These are phyloP conservation scores for Gambusia affinis DNA, from an alignment of 2,113 vertebrate genomes.

Conservation along the genomic window DNA sequence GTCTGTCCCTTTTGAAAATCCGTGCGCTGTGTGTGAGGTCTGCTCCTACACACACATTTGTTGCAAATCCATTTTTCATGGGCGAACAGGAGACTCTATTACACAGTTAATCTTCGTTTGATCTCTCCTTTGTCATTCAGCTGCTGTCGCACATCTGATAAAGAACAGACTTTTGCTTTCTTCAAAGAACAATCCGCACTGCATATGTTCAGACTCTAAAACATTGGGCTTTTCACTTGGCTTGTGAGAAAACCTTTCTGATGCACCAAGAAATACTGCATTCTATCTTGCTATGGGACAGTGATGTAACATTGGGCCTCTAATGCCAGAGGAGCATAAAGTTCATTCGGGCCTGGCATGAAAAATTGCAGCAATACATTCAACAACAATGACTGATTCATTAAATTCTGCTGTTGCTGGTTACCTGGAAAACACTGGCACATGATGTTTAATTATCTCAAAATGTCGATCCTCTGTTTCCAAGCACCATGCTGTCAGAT, in stretches of 20 bases:
- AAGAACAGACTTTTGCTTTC: constrained; percentile 6
- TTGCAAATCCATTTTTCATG: constrained; percentile 26
- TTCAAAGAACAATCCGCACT: constrained; percentile 11
- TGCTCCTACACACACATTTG: not conserved
- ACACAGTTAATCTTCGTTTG: constrained; percentile 31
- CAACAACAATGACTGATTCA: too few species aligned
- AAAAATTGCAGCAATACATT: too few species aligned
- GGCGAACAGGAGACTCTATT: not conserved
- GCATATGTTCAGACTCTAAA: not conserved
- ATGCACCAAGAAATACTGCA: not conserved
- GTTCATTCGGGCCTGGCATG: too few species aligned
- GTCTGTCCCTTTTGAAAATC: constrained; percentile 6
- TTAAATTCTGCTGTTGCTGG: too few species aligned
- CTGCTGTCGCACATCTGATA: constrained; percentile 18
- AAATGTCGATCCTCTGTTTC: too few species aligned
- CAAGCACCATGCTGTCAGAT: too few species aligned
- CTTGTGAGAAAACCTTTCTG: not conserved
- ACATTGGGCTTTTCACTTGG: not conserved
- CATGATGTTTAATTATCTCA: too few species aligned
- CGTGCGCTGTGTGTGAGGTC: constrained; percentile 1
- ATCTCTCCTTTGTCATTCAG: constrained; percentile 38
- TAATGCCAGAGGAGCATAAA: too few species aligned
- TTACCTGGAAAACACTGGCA: too few species aligned
- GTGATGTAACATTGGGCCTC: not conserved
- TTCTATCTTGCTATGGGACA: not conserved